Conservation (phyloP, 2,113 vertebrate species). For the Parotia lawesii region DNA sequence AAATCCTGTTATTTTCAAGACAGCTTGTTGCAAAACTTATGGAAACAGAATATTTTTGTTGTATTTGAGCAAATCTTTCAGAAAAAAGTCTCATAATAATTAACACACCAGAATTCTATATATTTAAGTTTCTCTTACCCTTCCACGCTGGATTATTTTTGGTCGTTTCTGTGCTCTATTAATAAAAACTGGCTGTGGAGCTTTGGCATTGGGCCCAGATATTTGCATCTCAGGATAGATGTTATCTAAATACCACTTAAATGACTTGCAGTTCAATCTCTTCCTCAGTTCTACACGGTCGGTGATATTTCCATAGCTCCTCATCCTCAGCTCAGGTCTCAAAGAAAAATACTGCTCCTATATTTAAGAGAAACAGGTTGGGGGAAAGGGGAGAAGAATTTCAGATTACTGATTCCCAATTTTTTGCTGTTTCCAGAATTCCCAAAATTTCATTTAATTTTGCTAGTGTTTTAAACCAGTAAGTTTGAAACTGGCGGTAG, state of each 20-base stretch:
- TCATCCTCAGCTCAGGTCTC: constrained; percentile 85
- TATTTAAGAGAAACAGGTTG: neutral
- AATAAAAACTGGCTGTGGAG: constrained; percentile 81
- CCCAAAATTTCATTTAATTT: neutral
- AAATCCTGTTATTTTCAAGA: neutral
- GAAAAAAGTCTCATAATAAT: neutral
- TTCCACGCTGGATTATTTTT: constrained; percentile 85
- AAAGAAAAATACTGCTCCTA: constrained; percentile 94
- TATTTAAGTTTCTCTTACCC: constrained; percentile 75
- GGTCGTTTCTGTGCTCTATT: constrained; percentile 86
- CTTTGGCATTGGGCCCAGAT: constrained; percentile 79
- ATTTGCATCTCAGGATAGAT: constrained; percentile 96
- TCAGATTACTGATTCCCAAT: neutral
- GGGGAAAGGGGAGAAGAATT: neutral
- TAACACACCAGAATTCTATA: neutral
- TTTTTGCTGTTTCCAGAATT: neutral
- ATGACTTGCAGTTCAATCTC: constrained; percentile 85
- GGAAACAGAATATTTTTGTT: neutral
- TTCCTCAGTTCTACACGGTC: constrained; percentile 84
- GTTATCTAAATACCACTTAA: constrained; percentile 93
- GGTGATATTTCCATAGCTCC: constrained; percentile 84
- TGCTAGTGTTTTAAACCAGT: neutral
- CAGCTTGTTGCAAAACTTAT: neutral
- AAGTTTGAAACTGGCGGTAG: neutral
- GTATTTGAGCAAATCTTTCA: neutral